Conservation (phyloP, 1,140 invertebrate genomes). For the Drosophila guanche region DNA sequence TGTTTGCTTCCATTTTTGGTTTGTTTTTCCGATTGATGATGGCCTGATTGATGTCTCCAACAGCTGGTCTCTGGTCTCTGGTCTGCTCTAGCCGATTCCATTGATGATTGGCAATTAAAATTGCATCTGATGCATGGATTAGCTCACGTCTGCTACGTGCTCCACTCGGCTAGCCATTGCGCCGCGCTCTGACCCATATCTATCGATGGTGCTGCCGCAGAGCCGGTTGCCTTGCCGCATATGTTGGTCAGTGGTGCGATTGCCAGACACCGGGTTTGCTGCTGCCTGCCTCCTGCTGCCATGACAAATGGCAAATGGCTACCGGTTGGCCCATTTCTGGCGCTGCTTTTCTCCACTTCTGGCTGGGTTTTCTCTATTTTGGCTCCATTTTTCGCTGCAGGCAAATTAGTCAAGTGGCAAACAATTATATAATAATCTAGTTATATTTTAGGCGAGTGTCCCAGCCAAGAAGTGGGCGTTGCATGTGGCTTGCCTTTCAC, state of each 20-base stretch:
- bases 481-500: constrained; percentile 71
- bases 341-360: constrained; percentile 21
- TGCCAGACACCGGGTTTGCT: constrained; percentile 24
- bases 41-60: not conserved
- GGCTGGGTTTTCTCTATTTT: constrained; percentile 41
- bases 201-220: constrained; percentile 12
- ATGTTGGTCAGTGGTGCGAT: constrained; percentile 70
- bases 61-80: not conserved
- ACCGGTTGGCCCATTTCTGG: constrained; percentile 40
- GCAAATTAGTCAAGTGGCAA: constrained; percentile 74
- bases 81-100: not conserved
- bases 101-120: constrained; percentile 72
- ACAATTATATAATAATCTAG: constrained; percentile 76
- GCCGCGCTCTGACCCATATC: constrained; percentile 55
- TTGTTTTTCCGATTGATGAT: too few relatives aligned
- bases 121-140: constrained; percentile 51
- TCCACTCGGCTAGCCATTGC: too few relatives aligned
- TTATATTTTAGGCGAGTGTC: constrained; percentile 42
- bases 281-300: not conserved
- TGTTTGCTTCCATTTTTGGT: too few relatives aligned
- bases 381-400: constrained; percentile 16
- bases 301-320: constrained; percentile 52
- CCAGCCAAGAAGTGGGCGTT: constrained; percentile 70
- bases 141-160: constrained; percentile 55
- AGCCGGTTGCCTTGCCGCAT: constrained; percentile 49